Evolutionary conservation across 2,113 vertebrate species (phyloP), one percentile per base, ranked within the genome.

Genomic region (Phalacrocorax pelagicus): DNA sequence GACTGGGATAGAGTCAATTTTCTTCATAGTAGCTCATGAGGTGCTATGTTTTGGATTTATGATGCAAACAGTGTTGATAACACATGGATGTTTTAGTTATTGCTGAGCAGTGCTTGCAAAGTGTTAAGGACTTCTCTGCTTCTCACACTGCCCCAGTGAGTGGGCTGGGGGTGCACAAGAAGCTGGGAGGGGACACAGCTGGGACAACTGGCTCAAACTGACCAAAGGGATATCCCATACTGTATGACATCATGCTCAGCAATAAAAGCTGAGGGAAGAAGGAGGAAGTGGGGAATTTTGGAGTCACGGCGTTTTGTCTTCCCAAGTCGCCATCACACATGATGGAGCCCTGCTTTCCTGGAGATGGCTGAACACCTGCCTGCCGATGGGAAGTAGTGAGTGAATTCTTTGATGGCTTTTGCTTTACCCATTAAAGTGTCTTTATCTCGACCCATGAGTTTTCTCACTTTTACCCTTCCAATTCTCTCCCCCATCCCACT

Each of bases 61-160:
- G 23, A 19, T 59, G 27, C 46, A 51, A 63, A 75, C 2, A 22
- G 54, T 15, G 11, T 74, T 42, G n/a, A 27, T 81, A 75, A 42
- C 21, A 23, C 17, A 55, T 2, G 6, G 18, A 38, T 26, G 23
- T 29, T 78, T 57, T 46, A 52, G 58, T 9, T 88, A 13, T 29
- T 66, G 38, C 38, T 80, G 34, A 88, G 34, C 38, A n/a, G 12
- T 27, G 29, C 8, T 72, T 54, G 3, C 24, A 49, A 22, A 63
- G 5, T 0, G 3, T 26, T 27, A 54, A 47, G 14, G 34, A 1
- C 1, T 70, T 72, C 47, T 78, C 46, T 29, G 22, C 30, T 71
- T 19, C 23, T 66, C 34, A 16, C 1, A 0, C 5, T 12, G 14
- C 13, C 29, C 8, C 9, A 52, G 29, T 0, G 0, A 65, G 20